These are phyloP conservation scores for Homarus gammarus DNA, from an alignment of 2,888 invertebrate species.

Conservation along the genomic window DNA sequence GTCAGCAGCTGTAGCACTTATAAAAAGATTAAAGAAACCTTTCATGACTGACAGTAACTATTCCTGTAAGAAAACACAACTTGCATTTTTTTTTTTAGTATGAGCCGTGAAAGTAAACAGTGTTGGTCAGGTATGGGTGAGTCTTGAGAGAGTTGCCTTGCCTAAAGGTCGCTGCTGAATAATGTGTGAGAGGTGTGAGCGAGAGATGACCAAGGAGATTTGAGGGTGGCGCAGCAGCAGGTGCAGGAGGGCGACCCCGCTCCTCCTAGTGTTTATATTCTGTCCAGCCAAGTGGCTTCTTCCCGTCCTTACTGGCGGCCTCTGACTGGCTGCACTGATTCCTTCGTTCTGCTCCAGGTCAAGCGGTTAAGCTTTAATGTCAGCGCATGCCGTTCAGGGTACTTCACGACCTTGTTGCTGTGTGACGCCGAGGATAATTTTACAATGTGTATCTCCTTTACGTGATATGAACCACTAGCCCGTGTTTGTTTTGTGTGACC, in stretches of 20 bases:
- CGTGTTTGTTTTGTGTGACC: not conserved
- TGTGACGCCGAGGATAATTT: not conserved
- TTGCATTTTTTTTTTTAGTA: too few species aligned
- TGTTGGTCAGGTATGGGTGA: too few species aligned
- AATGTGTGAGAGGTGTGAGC: too few species aligned
- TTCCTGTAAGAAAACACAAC: too few species aligned
- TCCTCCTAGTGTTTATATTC: not conserved
- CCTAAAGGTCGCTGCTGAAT: too few species aligned
- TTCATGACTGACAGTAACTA: too few species aligned
- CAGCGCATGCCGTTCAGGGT: not conserved
- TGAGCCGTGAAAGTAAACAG: too few species aligned
- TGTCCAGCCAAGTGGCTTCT: not conserved
- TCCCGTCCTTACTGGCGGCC: not conserved
- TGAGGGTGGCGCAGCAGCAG: not conserved
- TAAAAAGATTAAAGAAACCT: too few species aligned
- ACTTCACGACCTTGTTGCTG: not conserved
- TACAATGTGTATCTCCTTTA: not conserved
- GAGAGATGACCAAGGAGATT: too few species aligned
- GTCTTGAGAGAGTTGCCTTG: too few species aligned
- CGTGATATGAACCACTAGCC: not conserved
- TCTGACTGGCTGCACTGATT: not conserved
- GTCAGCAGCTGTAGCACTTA: too few species aligned
- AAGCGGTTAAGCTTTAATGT: not conserved
- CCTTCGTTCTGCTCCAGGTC: not conserved
- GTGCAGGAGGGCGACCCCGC: not conserved